A percentile compares a stretch with the other conserved stretches of the same genome.
phyloP scores from a whole-genome alignment of 2,888 invertebrate species.

The Tortrix viridana region DNA sequence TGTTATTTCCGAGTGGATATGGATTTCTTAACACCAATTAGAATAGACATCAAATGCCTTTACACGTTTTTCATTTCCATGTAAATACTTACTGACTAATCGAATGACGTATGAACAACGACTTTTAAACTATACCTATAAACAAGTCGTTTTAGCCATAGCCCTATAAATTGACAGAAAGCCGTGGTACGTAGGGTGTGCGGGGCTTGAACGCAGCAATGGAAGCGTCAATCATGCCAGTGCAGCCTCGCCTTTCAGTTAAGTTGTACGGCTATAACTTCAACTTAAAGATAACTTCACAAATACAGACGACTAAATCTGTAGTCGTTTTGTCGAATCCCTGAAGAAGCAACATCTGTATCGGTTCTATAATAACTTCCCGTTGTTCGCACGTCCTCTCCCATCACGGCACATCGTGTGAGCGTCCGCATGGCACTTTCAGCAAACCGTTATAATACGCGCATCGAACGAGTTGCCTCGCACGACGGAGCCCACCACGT shows the following conservation, averaged over 20 bases:
- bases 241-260: too few species aligned
- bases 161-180: too few species aligned
- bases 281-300: too few species aligned
- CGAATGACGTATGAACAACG: constrained; percentile 65
- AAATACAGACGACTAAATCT: too few species aligned
- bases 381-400: constrained; percentile 65
- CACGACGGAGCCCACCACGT: constrained; percentile 57
- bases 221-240: too few species aligned
- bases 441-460: constrained; percentile 81
- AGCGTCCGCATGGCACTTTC: constrained; percentile 83
- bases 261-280: too few species aligned
- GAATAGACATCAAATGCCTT: constrained; percentile 54
- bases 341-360: background rate
- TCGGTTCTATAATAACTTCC: background rate
- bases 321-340: background rate
- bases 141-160: background rate
- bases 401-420: constrained; percentile 74
- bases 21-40: constrained; percentile 65
- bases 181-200: too few species aligned
- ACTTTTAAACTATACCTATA: constrained; percentile 5
- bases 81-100: constrained; percentile 60
- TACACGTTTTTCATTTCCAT: constrained; percentile 61
- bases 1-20: constrained; percentile 53
- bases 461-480: constrained; percentile 74
- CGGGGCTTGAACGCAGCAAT: too few species aligned